A percentile compares a stretch with the other conserved stretches of the same genome.
phyloP scores from a whole-genome alignment of 2,113 vertebrate species.

The Corapipo altera region DNA sequence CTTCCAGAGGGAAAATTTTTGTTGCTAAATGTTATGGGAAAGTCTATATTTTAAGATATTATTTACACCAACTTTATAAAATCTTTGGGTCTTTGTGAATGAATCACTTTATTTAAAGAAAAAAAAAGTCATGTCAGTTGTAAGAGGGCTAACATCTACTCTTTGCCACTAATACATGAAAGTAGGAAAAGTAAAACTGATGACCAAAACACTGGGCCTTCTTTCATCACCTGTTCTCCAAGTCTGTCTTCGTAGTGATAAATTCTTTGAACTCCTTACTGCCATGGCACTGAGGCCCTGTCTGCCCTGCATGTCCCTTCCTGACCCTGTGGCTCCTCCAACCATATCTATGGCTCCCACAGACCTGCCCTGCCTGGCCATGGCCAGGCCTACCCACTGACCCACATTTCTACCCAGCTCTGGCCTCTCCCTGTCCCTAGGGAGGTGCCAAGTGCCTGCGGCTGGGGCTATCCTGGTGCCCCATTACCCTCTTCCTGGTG shows the following conservation, averaged over 20 bases:
- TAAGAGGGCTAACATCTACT: background rate
- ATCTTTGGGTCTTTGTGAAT: background rate
- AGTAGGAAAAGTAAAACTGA: background rate
- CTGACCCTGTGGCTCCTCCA: fast-evolving
- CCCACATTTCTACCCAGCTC: background rate
- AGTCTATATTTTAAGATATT: background rate
- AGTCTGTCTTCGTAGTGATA: background rate
- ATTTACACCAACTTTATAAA: background rate
- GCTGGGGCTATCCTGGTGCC: background rate
- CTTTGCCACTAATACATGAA: background rate
- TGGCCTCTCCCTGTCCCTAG: background rate
- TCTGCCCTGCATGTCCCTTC: background rate
- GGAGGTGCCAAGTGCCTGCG: background rate
- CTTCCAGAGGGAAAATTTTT: background rate
- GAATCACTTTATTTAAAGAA: background rate
- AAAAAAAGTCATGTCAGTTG: background rate
- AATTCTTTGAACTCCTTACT: background rate
- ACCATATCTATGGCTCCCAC: background rate
- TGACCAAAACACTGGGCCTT: background rate
- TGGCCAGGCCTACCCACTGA: background rate
- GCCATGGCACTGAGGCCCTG: background rate
- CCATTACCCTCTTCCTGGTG: background rate
- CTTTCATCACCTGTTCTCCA: background rate
- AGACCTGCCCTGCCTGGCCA: background rate
- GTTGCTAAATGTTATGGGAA: background rate